These are phyloP conservation scores for Lophius americanus DNA, from an alignment of 2,797 vertebrate genomes.

Conservation along the genomic window DNA sequence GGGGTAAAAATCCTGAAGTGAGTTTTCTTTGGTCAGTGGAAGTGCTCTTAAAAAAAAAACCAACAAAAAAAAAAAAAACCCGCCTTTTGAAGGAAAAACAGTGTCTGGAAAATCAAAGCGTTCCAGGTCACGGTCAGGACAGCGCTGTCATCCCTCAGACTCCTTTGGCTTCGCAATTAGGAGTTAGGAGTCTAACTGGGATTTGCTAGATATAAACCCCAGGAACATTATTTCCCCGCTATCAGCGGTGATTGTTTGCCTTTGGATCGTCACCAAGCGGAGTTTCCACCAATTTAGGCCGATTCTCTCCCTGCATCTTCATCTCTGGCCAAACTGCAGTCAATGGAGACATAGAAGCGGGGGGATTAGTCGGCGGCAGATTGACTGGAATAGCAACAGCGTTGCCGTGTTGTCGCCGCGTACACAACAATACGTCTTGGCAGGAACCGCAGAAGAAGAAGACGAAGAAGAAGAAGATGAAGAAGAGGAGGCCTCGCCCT, in stretches of 20 bases:
- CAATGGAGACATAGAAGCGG: conserved; percentile 14
- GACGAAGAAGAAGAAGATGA: conserved; percentile 1
- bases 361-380: conserved; percentile 16
- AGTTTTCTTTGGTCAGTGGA: conserved; percentile 50
- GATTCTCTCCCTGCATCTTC: background rate
- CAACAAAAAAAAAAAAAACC: background rate
- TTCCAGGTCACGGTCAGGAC: conserved; percentile 40
- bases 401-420: conserved; percentile 40
- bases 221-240: background rate
- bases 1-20: conserved; percentile 43
- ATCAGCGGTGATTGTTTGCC: conserved; percentile 5
- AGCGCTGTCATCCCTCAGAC: conserved; percentile 19
- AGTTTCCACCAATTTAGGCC: too few relatives aligned
- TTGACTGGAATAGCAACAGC: conserved; percentile 22
- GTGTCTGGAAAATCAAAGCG: conserved; percentile 21
- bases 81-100: conserved; percentile 25
- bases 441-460: conserved; percentile 18
- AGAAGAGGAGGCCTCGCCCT: conserved; percentile 47
- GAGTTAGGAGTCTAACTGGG: background rate
- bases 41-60: conserved; percentile 32
- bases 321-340: background rate
- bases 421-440: conserved; percentile 27
- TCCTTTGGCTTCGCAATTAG: background rate
- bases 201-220: background rate
- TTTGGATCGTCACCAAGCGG: background rate